Base-by-base conservation (phyloP, 1,140 invertebrate genomes). In the Nebria ingens region DNA sequence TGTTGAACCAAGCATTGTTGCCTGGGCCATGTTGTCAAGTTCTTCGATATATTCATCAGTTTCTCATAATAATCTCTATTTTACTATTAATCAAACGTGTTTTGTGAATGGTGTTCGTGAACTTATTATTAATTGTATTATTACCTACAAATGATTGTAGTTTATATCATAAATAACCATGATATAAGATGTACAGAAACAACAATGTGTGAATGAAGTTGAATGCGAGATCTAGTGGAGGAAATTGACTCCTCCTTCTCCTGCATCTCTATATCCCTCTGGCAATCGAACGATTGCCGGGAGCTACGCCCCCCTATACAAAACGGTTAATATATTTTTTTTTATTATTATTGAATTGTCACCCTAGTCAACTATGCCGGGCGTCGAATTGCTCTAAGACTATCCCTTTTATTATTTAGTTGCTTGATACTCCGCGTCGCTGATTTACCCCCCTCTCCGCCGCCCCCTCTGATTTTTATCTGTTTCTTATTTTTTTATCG, bases 81-180 rank as follows among this genome's bases (percentile, higher is more conserved):
- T 69, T 69, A 69, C 65, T 69, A 69, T 12, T 17, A 11, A 17
- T 11, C 17, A 45, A 45, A 17, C 40, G 40, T 45, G 6, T 9
- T 68, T 62, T 61, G 65, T 70, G 68, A 65, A 67, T 62, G 66
- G 65, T 70, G 68, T 68, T 70, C 40, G 68, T 70, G 67, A 45
- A 45, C 3, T 45, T 45, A n/a, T n/a, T n/a, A n/a, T n/a, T n/a
- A n/a, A n/a, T n/a, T n/a, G n/a, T n/a, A n/a, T n/a, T n/a, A n/a
- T n/a, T n/a, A n/a, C n/a, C n/a, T n/a, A n/a, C n/a, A n/a, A n/a
- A n/a, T n/a, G n/a, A n/a, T n/a, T n/a, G n/a, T n/a, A n/a, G n/a
- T n/a, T n/a, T n/a, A n/a, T n/a, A n/a, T n/a, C n/a, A n/a, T n/a
- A n/a, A n/a, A n/a, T n/a, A n/a, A n/a, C n/a, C n/a, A n/a, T n/a